Base-by-base conservation (phyloP, 2,888 invertebrate genomes). In the Papilio elwesi region DNA sequence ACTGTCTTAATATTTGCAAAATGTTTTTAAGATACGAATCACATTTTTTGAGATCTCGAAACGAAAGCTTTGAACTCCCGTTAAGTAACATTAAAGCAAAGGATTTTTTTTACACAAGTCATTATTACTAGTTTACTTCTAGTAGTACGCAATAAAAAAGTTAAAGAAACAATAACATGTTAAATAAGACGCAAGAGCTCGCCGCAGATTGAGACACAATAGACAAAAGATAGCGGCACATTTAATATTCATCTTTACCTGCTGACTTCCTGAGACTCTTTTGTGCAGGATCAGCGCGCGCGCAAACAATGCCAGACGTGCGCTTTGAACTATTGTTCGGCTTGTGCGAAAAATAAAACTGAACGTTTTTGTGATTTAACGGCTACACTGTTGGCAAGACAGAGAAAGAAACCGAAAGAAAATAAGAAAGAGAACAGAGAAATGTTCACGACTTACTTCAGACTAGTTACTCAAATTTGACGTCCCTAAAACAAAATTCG, bases 191-290 rank as follows among this genome's bases (percentile, higher is more conserved):
- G 59, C 68, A 73, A 66, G 59, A 59, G 52, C 47, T 12, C 57
- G 69, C 65, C 51, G 48, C 36, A 69, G 73, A 73, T 73, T 49
- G 15, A 55, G 26, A 55, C 47, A 69, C 68, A 69, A 73, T 69
- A 64, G 73, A 38, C 57, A 38, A 51, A 51, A 73, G 73, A 73
- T 73, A 73, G 73, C 73, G 73, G 69, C 69, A 47, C 47, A 65
- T 73, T 73, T 73, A 73, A 69, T 69, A 73, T 73, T 73, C 73
- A 69, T 73, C 65, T 69, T 69, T 69, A 73, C 73, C 65, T 73
- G 65, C 69, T 65, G 65, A 69, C 73, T 73, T 73, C 73, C 73
- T 65, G 49, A 51, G 73, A 51, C 49, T 64, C 68, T 73, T 26
- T 66, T 73, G 73, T 57, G 26, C 15, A 38, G 65, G 57, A 69